Conservation (phyloP, 2,797 vertebrate species). For the Sphenodon punctatus region DNA sequence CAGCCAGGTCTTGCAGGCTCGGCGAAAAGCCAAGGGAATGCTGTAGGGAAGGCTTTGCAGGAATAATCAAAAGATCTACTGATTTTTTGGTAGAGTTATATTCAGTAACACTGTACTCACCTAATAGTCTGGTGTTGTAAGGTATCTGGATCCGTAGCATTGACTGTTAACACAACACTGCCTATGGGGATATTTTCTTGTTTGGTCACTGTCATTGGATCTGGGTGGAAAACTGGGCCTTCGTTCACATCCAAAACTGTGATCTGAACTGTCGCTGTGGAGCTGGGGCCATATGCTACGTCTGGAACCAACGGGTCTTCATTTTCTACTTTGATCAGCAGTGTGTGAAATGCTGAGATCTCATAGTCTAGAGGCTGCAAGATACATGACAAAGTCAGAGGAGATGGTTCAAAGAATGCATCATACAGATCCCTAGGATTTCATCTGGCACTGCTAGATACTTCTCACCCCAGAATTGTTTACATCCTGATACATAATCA, state of each 20-base stretch:
- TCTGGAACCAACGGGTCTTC: constrained; percentile 90
- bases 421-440: no score
- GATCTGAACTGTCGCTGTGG: constrained; percentile 91
- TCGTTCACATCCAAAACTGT: constrained; percentile 92
- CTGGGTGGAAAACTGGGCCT: constrained; percentile 91
- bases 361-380: constrained; percentile 92
- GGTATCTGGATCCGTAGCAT: constrained; percentile 92
- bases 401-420: no score
- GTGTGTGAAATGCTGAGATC: constrained; percentile 84
- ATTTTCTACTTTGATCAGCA: constrained; percentile 95
- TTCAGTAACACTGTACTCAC: constrained; percentile 67
- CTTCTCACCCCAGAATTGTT: neutral
- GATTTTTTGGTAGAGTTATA: fast-evolving
- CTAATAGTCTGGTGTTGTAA: constrained; percentile 90
- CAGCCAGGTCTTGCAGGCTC: no score
- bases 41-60: neutral
- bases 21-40: no score
- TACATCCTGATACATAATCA: no score
- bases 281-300: constrained; percentile 88
- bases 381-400: no score
- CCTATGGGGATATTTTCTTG: constrained; percentile 89
- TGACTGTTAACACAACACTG: constrained; percentile 88
- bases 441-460: no score
- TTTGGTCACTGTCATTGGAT: constrained; percentile 88
- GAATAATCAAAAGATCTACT: fast-evolving